These are phyloP conservation scores for Drosophila oshimai DNA, from an alignment of 1,140 invertebrate genomes.

Conservation along the genomic window DNA sequence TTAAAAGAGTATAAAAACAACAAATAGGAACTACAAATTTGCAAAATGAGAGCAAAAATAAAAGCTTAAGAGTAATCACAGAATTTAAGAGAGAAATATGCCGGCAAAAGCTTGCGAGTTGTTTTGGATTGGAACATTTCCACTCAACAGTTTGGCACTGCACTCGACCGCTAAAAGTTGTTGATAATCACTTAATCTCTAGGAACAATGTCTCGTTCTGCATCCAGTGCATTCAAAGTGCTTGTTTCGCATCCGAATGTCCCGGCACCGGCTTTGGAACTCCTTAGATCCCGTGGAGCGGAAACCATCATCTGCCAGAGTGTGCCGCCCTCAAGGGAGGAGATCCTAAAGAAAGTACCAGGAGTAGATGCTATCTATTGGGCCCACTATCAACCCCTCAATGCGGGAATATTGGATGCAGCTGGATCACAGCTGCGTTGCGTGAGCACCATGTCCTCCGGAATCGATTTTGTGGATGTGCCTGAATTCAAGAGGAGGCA, in stretches of 20 bases:
- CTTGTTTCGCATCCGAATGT: constrained; percentile 82
- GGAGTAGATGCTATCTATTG: constrained; percentile 89
- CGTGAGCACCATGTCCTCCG: constrained; percentile 94
- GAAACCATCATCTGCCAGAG: constrained; percentile 73
- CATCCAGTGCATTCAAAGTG: constrained; percentile 73
- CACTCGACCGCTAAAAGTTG: not conserved
- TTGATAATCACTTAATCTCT: not conserved
- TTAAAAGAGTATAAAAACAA: not conserved
- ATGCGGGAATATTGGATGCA: constrained; percentile 86
- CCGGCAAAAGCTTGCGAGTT: constrained; percentile 33
- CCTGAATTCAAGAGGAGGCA: constrained; percentile 86
- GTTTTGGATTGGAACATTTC: not conserved
- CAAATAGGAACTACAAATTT: not conserved
- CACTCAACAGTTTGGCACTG: constrained; percentile 18
- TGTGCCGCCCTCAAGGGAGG: constrained; percentile 81
- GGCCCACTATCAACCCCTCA: constrained; percentile 88
- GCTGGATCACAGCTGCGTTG: constrained; percentile 91
- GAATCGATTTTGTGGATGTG: constrained; percentile 89
- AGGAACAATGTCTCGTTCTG: constrained; percentile 22
- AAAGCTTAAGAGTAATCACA: constrained; percentile 6
- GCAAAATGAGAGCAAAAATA: not conserved
- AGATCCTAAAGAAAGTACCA: constrained; percentile 85
- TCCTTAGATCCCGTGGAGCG: constrained; percentile 74
- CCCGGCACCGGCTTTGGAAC: constrained; percentile 76
- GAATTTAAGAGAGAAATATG: constrained; percentile 6